Evolutionary conservation across 2,888 invertebrate genomes (phyloP).

Genomic region (Dinocampus coccinellae): DNA sequence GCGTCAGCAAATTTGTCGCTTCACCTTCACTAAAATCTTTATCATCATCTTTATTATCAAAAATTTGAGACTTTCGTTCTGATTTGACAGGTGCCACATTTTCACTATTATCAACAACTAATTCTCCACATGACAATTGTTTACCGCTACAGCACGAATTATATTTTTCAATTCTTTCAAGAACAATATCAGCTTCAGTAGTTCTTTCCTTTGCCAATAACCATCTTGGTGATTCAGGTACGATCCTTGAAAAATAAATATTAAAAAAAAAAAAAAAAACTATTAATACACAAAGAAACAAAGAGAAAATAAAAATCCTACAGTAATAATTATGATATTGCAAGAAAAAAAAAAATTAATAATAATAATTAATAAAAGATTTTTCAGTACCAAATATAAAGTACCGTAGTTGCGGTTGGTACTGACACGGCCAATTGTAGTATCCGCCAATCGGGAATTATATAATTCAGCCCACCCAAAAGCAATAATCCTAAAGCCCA

Average conservation of each 20-base stretch:
- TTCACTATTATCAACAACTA: conserved; percentile 38
- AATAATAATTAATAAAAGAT: neutral
- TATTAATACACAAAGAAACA: neutral
- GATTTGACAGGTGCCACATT: conserved; percentile 51
- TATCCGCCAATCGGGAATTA: conserved; percentile 71
- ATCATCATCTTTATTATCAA: conserved; percentile 35
- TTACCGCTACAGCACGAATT: conserved; percentile 56
- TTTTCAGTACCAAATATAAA: conserved; percentile 64
- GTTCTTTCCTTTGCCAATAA: conserved; percentile 60
- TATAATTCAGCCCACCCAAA: conserved; percentile 68
- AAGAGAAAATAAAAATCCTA: neutral
- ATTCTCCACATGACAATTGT: conserved; percentile 37
- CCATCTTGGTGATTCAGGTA: conserved; percentile 69
- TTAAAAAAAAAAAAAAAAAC: neutral
- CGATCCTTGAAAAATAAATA: conserved; percentile 55
- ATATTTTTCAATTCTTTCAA: conserved; percentile 60
- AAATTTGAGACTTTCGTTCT: conserved; percentile 53
- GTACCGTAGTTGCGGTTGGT: conserved; percentile 69
- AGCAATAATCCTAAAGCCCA: conserved; percentile 70
- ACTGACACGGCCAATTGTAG: conserved; percentile 71
- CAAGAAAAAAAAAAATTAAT: neutral
- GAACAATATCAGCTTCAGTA: conserved; percentile 61
- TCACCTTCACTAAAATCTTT: conserved; percentile 44
- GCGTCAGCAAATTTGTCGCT: conserved; percentile 51
- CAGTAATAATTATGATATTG: neutral